These are phyloP conservation scores for Vulpes lagopus DNA, from an alignment of 2,113 vertebrate species.

Conservation along the genomic window DNA sequence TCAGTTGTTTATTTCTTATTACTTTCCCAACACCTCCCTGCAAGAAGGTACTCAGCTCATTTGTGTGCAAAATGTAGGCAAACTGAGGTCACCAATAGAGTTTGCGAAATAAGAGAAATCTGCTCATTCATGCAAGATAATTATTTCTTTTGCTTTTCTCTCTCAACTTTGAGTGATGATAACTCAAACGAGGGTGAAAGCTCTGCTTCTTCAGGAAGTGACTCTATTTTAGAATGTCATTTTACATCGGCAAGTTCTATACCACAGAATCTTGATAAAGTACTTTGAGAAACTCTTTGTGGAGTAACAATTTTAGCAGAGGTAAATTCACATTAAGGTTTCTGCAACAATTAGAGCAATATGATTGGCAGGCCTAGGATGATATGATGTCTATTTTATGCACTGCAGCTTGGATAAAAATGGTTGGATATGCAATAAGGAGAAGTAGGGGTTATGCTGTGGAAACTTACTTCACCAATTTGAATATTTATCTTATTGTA, in stretches of 20 bases:
- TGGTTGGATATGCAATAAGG: slow-evolving; percentile 44
- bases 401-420: slow-evolving; percentile 51
- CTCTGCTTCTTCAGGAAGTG: slow-evolving; percentile 19
- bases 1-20: background rate
- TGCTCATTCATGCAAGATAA: background rate
- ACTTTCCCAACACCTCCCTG: background rate
- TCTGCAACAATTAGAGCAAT: slow-evolving; percentile 59
- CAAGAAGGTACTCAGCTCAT: background rate
- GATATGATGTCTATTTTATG: slow-evolving; percentile 39
- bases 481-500: slow-evolving; percentile 80
- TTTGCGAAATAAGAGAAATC: slow-evolving; percentile 19
- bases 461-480: slow-evolving; percentile 64
- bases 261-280: background rate
- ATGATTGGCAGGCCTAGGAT: slow-evolving; percentile 42
- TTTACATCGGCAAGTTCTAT: slow-evolving; percentile 36
- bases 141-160: slow-evolving; percentile 18
- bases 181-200: background rate
- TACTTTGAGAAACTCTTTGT: slow-evolving; percentile 25
- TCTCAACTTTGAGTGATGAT: background rate
- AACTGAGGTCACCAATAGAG: background rate
- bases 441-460: slow-evolving; percentile 50
- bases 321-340: slow-evolving; percentile 39
- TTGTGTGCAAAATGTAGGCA: background rate
- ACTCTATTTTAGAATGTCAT: slow-evolving; percentile 48
- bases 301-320: slow-evolving; percentile 8